phyloP scores from a whole-genome alignment of 1,140 invertebrate species.

The Panagrolaimus sp. region DNA sequence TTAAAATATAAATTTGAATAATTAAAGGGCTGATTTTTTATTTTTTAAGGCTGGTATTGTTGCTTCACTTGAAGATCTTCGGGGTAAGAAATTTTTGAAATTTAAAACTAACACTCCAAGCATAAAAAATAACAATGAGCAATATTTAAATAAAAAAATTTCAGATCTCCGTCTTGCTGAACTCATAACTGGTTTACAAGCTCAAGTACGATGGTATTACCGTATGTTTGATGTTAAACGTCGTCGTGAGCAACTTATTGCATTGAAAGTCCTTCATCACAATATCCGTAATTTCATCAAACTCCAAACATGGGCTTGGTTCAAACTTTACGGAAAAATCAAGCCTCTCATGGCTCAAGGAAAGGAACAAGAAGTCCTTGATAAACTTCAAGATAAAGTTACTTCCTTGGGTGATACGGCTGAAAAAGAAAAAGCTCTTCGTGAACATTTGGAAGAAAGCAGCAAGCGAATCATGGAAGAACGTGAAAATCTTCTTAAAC shows the following conservation, averaged over 20 bases:
- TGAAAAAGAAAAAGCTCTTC: constrained; percentile 69
- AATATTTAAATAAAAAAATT: no score
- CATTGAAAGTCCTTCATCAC: constrained; percentile 91
- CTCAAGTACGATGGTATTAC: constrained; percentile 53
- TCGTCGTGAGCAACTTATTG: constrained; percentile 67
- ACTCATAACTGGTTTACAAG: constrained; percentile 93
- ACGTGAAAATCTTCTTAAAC: constrained; percentile 61
- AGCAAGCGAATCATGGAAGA: constrained; percentile 85
- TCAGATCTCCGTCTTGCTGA: background rate
- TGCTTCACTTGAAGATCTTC: constrained; percentile 99
- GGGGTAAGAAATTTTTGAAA: constrained; percentile 98
- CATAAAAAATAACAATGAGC: no score
- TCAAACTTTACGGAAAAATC: constrained; percentile 50
- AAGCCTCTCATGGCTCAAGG: constrained; percentile 72
- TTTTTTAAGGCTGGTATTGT: constrained; percentile 99
- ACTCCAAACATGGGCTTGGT: constrained; percentile 98
- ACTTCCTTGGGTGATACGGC: constrained; percentile 83
- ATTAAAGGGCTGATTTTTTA: constrained; percentile 30
- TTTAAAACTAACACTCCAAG: constrained; percentile 59
- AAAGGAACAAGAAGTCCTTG: constrained; percentile 89
- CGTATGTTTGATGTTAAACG: constrained; percentile 40
- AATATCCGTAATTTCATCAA: constrained; percentile 96
- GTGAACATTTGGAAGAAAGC: constrained; percentile 91
- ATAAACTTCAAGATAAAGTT: constrained; percentile 88
- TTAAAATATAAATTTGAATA: background rate